Conservation (phyloP, 2,888 invertebrate genomes). For the Stomorhina lunata region DNA sequence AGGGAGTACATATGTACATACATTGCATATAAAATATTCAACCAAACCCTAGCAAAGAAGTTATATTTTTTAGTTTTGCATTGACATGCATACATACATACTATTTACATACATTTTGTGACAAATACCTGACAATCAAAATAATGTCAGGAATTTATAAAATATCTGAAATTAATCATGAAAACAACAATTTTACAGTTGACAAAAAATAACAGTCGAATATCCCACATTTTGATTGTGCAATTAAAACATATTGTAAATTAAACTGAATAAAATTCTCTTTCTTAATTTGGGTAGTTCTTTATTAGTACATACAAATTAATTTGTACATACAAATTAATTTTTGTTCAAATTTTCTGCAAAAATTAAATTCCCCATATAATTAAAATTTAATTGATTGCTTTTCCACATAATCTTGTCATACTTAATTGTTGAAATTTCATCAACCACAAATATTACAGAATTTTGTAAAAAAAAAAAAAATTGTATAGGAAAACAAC, state of each 20-base stretch:
- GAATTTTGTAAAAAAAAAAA: background rate
- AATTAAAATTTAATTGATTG: constrained; percentile 21
- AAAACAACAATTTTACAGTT: background rate
- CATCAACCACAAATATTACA: background rate
- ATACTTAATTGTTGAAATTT: constrained; percentile 5
- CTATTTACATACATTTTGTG: no score
- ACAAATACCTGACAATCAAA: no score
- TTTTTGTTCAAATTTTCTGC: background rate
- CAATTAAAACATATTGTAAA: constrained; percentile 32
- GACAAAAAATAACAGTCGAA: constrained; percentile 5
- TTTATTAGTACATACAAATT: no score
- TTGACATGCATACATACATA: background rate
- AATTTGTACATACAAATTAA: no score
- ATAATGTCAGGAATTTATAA: no score
- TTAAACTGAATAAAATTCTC: background rate
- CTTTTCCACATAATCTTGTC: background rate
- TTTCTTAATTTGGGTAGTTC: no score
- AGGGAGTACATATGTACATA: no score
- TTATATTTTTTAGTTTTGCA: no score
- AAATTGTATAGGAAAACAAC: no score
- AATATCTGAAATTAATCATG: background rate
- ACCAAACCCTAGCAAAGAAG: no score
- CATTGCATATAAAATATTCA: no score
- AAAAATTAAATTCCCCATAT: background rate
- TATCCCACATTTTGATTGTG: constrained; percentile 19